phyloP scores from a whole-genome alignment of 2,113 vertebrate genomes.

The Ailuropoda melanoleuca region DNA sequence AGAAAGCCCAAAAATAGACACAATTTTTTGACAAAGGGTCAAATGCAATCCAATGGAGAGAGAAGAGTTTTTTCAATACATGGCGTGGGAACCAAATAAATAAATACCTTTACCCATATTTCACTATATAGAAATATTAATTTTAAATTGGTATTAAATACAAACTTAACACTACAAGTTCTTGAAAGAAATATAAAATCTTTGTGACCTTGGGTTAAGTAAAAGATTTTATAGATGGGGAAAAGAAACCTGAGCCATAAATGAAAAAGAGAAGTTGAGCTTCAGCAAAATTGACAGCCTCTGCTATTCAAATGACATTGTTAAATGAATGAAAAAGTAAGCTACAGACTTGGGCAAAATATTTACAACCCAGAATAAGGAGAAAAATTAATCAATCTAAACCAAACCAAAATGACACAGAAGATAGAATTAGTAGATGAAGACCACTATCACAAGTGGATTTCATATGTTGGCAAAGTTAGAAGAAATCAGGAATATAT shows the following conservation, averaged over 20 bases:
- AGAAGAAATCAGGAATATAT: conserved; percentile 15
- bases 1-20: not conserved
- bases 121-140: not conserved
- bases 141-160: not conserved
- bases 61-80: conserved; percentile 22
- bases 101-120: not conserved
- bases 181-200: not conserved
- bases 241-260: conserved; percentile 2
- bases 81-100: not conserved
- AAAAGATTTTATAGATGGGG: not conserved
- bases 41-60: not conserved
- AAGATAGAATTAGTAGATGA: not conserved
- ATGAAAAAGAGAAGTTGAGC: not conserved
- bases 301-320: not conserved
- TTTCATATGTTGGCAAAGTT: not conserved
- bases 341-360: not conserved
- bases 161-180: not conserved
- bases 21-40: not conserved
- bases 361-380: not conserved
- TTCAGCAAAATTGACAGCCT: not conserved
- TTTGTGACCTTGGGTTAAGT: not conserved
- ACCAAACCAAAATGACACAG: not conserved
- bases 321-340: conserved; percentile 27
- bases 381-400: conserved; percentile 15
- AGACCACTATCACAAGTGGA: not conserved